Percentiles rank a stretch among this genome's conserved stretches.
These are phyloP conservation scores for Ectemnius continuus DNA, from an alignment of 2,888 invertebrate genomes.

Conservation along the genomic window DNA sequence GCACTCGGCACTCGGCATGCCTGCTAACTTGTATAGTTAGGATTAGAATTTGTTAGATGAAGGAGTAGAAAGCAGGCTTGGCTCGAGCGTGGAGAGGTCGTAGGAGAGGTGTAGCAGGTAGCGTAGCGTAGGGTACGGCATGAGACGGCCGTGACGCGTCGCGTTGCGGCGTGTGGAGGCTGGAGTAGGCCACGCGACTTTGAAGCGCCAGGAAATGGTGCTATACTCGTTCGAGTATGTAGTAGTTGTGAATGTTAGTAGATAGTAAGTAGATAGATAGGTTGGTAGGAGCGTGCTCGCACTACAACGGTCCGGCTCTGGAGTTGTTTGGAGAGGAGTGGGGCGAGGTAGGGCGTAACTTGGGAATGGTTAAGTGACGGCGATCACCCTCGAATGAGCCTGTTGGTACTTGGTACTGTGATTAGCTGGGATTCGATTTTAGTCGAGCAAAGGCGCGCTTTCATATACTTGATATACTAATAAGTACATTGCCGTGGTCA, in stretches of 20 bases:
- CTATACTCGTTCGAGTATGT: neutral
- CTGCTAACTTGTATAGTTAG: neutral
- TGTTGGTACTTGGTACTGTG: neutral
- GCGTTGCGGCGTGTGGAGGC: too few species aligned
- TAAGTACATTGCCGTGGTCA: constrained; percentile 46
- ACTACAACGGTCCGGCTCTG: too few species aligned
- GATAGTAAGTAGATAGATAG: too few species aligned
- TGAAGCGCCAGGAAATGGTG: constrained; percentile 1
- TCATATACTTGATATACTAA: constrained; percentile 11
- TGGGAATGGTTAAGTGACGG: neutral
- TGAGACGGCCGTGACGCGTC: too few species aligned
- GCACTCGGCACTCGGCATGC: neutral
- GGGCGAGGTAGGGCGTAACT: neutral
- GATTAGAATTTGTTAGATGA: neutral
- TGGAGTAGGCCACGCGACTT: neutral
- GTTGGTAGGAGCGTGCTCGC: too few species aligned
- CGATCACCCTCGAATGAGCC: neutral
- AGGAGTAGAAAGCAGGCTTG: neutral
- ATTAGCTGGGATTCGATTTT: constrained; percentile 5
- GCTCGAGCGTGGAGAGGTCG: too few species aligned
- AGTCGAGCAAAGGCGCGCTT: neutral
- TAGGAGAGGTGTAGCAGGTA: too few species aligned
- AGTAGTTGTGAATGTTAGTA: too few species aligned
- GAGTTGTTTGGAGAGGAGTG: too few species aligned
- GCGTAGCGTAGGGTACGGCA: too few species aligned